Percentiles rank a stretch among this genome's conserved stretches.
Evolutionary conservation across 2,797 vertebrate species (phyloP).

Genomic region (Poecilia picta): DNA sequence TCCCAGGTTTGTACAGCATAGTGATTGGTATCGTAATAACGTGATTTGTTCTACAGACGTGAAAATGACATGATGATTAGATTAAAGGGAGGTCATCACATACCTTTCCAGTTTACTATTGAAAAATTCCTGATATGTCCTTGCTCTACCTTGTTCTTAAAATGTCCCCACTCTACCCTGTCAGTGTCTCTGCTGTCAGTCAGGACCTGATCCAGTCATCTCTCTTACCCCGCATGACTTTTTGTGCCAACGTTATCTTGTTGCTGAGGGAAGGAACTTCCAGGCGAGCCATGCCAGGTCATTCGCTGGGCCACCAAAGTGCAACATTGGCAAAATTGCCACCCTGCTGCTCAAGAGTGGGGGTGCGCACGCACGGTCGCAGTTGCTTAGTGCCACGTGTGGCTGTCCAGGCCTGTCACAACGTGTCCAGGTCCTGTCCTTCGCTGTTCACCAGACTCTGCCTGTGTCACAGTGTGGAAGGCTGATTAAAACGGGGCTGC

Average conservation of each 20-base stretch:
- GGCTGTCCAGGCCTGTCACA: constrained; percentile 61
- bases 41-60: neutral
- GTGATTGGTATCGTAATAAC: neutral
- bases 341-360: constrained; percentile 40
- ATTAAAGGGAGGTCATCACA: neutral
- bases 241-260: constrained; percentile 51
- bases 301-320: constrained; percentile 57
- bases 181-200: constrained; percentile 58
- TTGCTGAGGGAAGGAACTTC: constrained; percentile 60
- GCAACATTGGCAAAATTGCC: constrained; percentile 64
- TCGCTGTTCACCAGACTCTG: constrained; percentile 51
- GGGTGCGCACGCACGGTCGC: constrained; percentile 40
- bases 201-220: constrained; percentile 61
- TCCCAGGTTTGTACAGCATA: neutral
- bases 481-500: constrained; percentile 65
- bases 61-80: neutral
- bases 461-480: constrained; percentile 67
- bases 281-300: constrained; percentile 61
- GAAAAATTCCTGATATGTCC: constrained; percentile 9
- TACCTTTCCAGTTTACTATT: constrained; percentile 26
- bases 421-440: constrained; percentile 55
- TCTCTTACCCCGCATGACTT: constrained; percentile 44
- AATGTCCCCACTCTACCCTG: constrained; percentile 35
- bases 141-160: no score
- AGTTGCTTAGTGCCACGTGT: constrained; percentile 58